phyloP scores from a whole-genome alignment of 2,797 vertebrate genomes.

The Danio aesculapii region DNA sequence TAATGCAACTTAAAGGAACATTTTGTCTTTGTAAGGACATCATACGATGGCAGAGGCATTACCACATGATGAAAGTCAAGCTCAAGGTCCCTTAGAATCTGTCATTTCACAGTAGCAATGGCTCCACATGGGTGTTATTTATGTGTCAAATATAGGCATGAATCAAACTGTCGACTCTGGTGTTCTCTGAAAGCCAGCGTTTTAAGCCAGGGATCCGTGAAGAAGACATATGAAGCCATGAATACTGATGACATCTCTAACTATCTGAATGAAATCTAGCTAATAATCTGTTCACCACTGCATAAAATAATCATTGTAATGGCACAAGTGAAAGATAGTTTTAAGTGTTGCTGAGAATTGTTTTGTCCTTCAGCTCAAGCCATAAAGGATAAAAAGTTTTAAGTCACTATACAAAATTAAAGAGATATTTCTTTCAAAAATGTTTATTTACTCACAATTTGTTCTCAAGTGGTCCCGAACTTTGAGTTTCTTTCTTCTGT shows the following conservation, averaged over 20 bases:
- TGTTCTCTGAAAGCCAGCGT: slow-evolving; percentile 10
- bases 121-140: slow-evolving; percentile 73
- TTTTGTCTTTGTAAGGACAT: slow-evolving; percentile 39
- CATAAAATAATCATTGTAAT: background rate
- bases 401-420: background rate
- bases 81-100: slow-evolving; percentile 57
- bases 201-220: background rate
- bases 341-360: background rate
- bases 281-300: background rate
- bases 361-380: background rate
- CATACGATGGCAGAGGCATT: slow-evolving; percentile 16
- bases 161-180: slow-evolving; percentile 63
- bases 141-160: slow-evolving; percentile 76
- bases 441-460: no score
- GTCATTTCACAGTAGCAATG: slow-evolving; percentile 68
- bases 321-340: background rate
- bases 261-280: background rate
- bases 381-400: background rate
- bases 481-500: no score
- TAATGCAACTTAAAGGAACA: slow-evolving; percentile 24
- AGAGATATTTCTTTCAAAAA: no score
- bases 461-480: no score
- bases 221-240: background rate
- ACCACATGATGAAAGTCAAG: slow-evolving; percentile 31
- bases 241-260: background rate